Conservation (phyloP, 2,888 invertebrate genomes). For the Cacoxenus indagator region DNA sequence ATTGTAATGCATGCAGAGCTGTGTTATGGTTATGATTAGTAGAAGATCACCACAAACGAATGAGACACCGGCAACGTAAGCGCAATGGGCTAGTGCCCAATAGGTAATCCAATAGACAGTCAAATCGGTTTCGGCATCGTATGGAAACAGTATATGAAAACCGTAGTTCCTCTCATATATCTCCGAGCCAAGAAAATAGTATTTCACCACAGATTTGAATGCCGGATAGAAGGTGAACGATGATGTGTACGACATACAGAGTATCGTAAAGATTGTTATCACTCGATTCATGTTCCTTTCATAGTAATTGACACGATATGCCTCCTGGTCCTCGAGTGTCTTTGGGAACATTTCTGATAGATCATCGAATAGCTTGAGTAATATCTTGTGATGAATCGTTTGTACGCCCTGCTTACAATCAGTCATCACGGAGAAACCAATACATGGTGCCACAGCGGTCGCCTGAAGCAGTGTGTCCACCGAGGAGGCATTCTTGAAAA, state of each 20-base stretch:
- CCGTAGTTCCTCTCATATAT: constrained; percentile 52
- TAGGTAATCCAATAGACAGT: constrained; percentile 53
- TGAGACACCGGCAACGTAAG: constrained; percentile 56
- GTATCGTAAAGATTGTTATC: constrained; percentile 49
- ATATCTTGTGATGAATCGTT: constrained; percentile 37
- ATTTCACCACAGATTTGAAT: constrained; percentile 45
- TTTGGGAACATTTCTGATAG: constrained; percentile 49
- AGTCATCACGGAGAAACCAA: constrained; percentile 57
- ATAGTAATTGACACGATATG: constrained; percentile 41
- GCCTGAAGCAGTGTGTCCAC: constrained; percentile 58
- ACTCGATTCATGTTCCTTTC: constrained; percentile 43
- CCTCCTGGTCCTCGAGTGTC: constrained; percentile 36
- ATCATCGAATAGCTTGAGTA: constrained; percentile 48
- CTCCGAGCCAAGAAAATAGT: constrained; percentile 46
- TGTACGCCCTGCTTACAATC: constrained; percentile 55
- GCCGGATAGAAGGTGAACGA: constrained; percentile 59
- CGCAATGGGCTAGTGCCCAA: constrained; percentile 49
- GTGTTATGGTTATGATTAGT: constrained; percentile 56
- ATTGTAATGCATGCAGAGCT: constrained; percentile 56
- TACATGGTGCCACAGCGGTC: constrained; percentile 60
- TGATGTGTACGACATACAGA: constrained; percentile 56
- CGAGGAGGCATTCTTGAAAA: constrained; percentile 50
- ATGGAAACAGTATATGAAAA: constrained; percentile 50
- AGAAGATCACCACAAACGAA: constrained; percentile 60
- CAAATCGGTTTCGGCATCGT: constrained; percentile 41